Percentiles rank a stretch among this genome's conserved stretches.
phyloP scores from a whole-genome alignment of 2,888 invertebrate species.

The Meghimatium bilineatum region DNA sequence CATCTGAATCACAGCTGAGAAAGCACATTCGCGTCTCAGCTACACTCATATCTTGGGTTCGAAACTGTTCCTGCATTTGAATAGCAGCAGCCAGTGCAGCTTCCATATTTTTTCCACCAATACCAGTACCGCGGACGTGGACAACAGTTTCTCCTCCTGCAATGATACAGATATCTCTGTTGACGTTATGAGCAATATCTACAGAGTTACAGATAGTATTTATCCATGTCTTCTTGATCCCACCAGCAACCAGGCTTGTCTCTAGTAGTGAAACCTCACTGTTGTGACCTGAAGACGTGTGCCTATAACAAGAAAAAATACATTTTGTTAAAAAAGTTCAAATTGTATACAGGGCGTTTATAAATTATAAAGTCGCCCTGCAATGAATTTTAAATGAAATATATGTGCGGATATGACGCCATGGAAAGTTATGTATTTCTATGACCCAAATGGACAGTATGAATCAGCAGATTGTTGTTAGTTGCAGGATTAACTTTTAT shows the following conservation, averaged over 20 bases:
- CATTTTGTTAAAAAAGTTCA: not conserved
- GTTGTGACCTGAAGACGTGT: conserved; percentile 50
- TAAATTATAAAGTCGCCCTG: too few species aligned
- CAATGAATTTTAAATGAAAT: too few species aligned
- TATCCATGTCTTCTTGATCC: conserved; percentile 62
- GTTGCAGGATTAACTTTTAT: too few species aligned
- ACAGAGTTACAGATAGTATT: conserved; percentile 62
- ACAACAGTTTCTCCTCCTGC: conserved; percentile 96
- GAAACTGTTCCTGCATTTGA: conserved; percentile 38
- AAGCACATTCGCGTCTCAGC: conserved; percentile 79
- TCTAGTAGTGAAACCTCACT: conserved; percentile 57
- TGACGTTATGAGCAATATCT: conserved; percentile 59
- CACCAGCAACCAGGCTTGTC: conserved; percentile 61
- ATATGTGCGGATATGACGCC: too few species aligned
- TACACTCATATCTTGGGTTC: not conserved
- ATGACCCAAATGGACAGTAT: too few species aligned
- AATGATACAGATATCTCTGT: conserved; percentile 81
- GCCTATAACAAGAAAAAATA: conserved; percentile 5
- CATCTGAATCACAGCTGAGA: conserved; percentile 95
- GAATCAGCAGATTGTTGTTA: too few species aligned
- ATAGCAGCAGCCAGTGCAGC: conserved; percentile 85
- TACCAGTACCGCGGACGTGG: conserved; percentile 83
- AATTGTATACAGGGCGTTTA: too few species aligned
- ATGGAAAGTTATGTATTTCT: too few species aligned
- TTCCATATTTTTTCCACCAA: conserved; percentile 97